phyloP scores from a whole-genome alignment of 1,140 invertebrate species.

The Sarcophaga bullata region DNA sequence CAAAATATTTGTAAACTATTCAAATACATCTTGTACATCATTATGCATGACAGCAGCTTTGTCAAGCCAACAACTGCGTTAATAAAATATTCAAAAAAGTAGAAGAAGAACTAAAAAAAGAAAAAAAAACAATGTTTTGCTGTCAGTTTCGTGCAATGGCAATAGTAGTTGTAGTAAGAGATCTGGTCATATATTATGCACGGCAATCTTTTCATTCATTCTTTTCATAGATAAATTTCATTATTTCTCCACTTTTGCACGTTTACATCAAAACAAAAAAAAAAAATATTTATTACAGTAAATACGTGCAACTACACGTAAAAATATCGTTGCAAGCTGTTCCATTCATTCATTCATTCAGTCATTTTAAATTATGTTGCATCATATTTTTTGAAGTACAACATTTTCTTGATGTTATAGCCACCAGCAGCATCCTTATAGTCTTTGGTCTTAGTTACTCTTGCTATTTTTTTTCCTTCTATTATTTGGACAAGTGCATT shows the following conservation, averaged over 20 bases:
- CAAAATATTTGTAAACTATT: background rate
- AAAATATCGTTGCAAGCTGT: background rate
- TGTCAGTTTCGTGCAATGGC: background rate
- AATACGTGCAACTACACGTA: background rate
- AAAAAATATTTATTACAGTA: background rate
- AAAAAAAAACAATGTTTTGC: background rate
- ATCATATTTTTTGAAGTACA: conserved; percentile 8
- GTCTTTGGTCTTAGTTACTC: too few species aligned
- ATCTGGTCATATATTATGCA: background rate
- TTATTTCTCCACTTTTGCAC: conserved; percentile 14
- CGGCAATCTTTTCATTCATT: background rate
- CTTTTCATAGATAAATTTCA: conserved; percentile 1
- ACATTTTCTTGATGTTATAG: background rate
- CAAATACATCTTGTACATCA: background rate
- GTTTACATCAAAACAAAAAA: conserved; percentile 8
- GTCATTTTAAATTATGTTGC: background rate
- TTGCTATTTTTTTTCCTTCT: too few species aligned
- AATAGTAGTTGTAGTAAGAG: background rate
- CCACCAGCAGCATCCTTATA: too few species aligned
- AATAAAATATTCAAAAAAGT: too few species aligned
- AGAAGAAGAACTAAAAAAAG: too few species aligned
- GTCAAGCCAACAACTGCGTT: background rate
- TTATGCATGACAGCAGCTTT: conserved; percentile 21
- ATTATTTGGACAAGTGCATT: background rate
- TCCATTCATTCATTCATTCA: background rate